A percentile compares a stretch with the other conserved stretches of the same genome.
Conservation (phyloP, 2,113 vertebrate species). For the Ailurus styani region DNA sequence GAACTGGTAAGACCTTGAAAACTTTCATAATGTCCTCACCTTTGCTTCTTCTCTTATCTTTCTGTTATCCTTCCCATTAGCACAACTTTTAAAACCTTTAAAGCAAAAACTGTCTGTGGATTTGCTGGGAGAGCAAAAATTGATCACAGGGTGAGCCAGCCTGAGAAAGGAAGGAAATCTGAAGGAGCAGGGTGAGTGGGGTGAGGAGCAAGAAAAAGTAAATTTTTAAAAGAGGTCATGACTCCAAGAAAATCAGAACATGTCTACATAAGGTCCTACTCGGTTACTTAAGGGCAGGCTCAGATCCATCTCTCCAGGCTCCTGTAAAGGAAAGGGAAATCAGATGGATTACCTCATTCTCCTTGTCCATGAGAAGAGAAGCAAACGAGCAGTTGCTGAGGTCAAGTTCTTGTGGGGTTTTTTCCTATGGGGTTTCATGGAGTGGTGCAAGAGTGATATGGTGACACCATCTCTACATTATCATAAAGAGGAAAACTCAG, state of each 20-base stretch:
- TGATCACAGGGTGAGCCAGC: background rate
- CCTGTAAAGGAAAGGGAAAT: background rate
- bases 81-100: background rate
- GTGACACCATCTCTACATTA: background rate
- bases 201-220: background rate
- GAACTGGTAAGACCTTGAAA: background rate
- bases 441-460: background rate
- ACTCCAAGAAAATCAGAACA: background rate
- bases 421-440: background rate
- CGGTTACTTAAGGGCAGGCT: background rate
- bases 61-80: background rate
- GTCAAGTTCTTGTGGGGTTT: background rate
- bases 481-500: background rate
- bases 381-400: background rate
- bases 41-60: background rate
- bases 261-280: background rate
- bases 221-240: background rate
- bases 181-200: background rate
- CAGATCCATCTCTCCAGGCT: background rate
- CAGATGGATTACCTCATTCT: background rate
- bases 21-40: slow-evolving; percentile 1
- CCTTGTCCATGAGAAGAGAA: background rate
- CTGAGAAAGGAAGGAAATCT: background rate
- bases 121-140: background rate
- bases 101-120: background rate